Percentiles rank a stretch among this genome's conserved stretches.
phyloP scores from a whole-genome alignment of 2,113 vertebrate genomes.

The Phalacrocorax pelagicus region DNA sequence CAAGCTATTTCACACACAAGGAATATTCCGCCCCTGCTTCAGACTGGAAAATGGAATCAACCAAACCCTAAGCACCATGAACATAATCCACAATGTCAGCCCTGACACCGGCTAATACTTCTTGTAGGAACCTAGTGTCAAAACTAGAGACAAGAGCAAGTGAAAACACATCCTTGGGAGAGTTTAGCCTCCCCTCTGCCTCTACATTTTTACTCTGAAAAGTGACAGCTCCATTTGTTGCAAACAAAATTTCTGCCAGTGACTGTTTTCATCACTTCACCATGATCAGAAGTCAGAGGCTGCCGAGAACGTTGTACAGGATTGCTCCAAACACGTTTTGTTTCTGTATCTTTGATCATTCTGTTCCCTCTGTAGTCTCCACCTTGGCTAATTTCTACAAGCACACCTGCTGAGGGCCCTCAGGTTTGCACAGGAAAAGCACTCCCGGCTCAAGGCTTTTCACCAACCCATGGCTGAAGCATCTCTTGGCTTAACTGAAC shows the following conservation, averaged over 20 bases:
- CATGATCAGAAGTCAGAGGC: accelerated
- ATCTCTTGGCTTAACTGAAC: neutral
- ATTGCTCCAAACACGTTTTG: neutral
- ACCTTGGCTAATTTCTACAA: neutral
- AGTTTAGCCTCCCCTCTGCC: neutral
- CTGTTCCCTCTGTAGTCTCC: neutral
- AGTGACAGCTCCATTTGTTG: neutral
- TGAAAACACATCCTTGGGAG: neutral
- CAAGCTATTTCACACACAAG: neutral
- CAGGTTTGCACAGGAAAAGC: neutral
- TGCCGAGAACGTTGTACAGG: accelerated
- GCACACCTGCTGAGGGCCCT: neutral
- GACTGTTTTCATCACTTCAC: neutral
- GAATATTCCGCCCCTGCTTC: neutral
- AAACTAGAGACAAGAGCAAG: neutral
- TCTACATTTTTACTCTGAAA: neutral
- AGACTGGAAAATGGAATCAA: neutral
- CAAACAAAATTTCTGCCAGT: neutral
- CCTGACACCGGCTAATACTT: neutral
- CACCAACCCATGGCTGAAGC: neutral
- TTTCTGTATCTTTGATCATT: neutral
- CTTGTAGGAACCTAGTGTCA: neutral
- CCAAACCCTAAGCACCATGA: neutral
- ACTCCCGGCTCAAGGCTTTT: neutral
- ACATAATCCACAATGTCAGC: neutral